phyloP scores from a whole-genome alignment of 2,113 vertebrate species.

The Tetrao urogallus region DNA sequence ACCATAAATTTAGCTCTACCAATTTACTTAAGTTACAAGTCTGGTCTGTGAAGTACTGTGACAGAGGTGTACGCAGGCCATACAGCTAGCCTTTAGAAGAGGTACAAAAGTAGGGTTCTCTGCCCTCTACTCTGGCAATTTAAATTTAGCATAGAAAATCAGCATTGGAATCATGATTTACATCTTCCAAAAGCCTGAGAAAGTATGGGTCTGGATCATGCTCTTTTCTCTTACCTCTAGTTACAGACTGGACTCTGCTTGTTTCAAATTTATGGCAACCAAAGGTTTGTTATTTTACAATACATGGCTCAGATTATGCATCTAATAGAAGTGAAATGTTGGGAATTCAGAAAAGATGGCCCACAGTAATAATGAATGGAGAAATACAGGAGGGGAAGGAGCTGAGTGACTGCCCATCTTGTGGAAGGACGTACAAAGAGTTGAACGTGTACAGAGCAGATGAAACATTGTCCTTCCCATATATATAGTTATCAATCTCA shows the following conservation, averaged over 20 bases:
- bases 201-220: background rate
- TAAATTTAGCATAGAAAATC: background rate
- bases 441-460: background rate
- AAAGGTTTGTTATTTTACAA: background rate
- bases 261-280: background rate
- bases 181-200: background rate
- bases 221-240: background rate
- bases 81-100: background rate
- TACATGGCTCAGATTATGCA: background rate
- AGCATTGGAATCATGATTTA: background rate
- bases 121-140: background rate
- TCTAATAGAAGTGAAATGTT: background rate
- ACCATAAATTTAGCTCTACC: background rate
- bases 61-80: background rate
- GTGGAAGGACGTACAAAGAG: background rate
- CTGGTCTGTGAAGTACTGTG: background rate
- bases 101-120: background rate
- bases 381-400: background rate
- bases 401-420: background rate
- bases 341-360: background rate
- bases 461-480: background rate
- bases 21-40: background rate
- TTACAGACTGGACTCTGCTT: background rate
- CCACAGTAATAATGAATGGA: background rate
- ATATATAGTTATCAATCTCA: accelerated